Evolutionary conservation across 23 tunicate species (phyloP).

Genomic region (Trididemnum clinides): DNA sequence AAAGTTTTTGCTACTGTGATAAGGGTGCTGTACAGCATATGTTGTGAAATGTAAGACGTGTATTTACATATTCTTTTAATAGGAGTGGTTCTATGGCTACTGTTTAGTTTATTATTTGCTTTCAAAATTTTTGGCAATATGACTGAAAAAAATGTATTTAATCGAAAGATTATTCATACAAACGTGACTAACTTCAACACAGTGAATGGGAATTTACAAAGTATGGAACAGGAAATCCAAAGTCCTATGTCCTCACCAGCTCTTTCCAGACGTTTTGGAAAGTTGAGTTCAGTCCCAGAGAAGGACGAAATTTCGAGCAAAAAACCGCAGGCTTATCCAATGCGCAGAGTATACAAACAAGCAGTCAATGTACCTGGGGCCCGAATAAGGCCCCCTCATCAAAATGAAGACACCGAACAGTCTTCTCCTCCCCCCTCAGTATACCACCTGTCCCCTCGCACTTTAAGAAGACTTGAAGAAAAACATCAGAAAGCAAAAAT

Average conservation of each 20-base stretch:
- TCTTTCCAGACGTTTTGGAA: slow-evolving; percentile 6
- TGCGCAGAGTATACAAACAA: not conserved
- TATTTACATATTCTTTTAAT: not conserved
- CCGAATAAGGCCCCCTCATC: not conserved
- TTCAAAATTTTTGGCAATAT: not conserved
- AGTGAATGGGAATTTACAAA: not conserved
- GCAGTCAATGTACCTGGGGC: not conserved
- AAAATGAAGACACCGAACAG: not conserved
- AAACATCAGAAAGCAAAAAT: slow-evolving; percentile 77
- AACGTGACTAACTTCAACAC: not conserved
- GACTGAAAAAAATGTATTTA: not conserved
- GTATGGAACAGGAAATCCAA: not conserved
- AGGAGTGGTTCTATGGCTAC: not conserved
- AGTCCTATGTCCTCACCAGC: slow-evolving; percentile 27
- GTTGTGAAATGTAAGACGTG: too few species aligned
- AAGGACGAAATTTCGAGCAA: not conserved
- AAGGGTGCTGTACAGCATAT: too few species aligned
- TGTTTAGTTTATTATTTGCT: not conserved
- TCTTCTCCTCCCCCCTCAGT: not conserved
- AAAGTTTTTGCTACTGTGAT: too few species aligned
- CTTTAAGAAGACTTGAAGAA: slow-evolving; percentile 71
- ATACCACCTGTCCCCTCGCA: slow-evolving; percentile 65
- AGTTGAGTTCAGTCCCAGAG: slow-evolving; percentile 6
- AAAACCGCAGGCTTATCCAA: not conserved
- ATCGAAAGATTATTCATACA: not conserved